Conservation (phyloP, 2,113 vertebrate species). For the Pituophis catenifer region DNA sequence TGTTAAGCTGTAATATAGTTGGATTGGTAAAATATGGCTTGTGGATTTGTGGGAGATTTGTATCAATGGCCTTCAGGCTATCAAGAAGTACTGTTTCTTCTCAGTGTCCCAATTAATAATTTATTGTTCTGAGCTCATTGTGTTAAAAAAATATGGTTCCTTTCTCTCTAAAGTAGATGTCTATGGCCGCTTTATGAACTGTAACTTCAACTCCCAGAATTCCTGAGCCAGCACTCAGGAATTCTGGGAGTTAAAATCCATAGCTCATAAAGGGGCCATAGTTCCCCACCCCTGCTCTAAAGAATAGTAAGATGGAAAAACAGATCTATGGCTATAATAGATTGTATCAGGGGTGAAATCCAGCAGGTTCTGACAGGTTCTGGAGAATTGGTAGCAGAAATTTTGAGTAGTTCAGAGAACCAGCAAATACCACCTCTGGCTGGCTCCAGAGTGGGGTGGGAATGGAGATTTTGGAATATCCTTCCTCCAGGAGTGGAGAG, state of each 20-base stretch:
- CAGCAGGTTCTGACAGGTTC: too few relatives aligned
- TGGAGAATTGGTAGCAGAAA: too few relatives aligned
- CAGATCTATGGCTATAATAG: neutral
- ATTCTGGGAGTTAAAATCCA: neutral
- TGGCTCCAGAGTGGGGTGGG: too few relatives aligned
- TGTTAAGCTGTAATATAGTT: neutral
- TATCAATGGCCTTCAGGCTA: slow-evolving; percentile 12
- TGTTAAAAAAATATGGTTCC: slow-evolving; percentile 37
- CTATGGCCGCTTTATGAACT: neutral
- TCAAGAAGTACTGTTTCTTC: slow-evolving; percentile 48
- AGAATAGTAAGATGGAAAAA: neutral
- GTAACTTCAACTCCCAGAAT: too few relatives aligned
- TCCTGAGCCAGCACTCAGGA: neutral
- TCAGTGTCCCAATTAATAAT: slow-evolving; percentile 58
- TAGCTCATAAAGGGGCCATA: neutral
- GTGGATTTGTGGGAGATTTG: neutral
- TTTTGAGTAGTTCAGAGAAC: too few relatives aligned
- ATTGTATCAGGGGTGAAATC: rapidly evolving
- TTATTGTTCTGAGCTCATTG: slow-evolving; percentile 43
- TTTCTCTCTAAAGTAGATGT: slow-evolving; percentile 21
- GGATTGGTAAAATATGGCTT: neutral
- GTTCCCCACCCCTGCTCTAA: slow-evolving; percentile 1
- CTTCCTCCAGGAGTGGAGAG: too few relatives aligned
- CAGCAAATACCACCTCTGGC: too few relatives aligned
- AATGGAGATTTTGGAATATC: too few relatives aligned